These are phyloP conservation scores for Parauchenoglanis punctatus DNA, from an alignment of 2,797 vertebrate genomes.

Conservation along the genomic window DNA sequence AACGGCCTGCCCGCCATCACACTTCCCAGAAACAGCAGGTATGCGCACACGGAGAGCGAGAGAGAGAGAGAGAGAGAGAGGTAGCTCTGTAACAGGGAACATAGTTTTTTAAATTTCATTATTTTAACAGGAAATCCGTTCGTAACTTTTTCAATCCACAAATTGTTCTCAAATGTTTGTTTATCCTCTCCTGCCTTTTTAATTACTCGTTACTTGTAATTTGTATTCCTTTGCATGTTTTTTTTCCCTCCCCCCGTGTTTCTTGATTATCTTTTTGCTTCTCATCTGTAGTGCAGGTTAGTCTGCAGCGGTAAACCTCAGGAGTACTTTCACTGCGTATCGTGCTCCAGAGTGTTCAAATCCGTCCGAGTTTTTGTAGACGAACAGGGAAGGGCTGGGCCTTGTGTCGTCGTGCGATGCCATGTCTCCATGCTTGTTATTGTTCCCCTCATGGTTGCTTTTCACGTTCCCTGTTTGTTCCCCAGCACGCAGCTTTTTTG, in stretches of 20 bases:
- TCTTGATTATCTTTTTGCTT: not conserved
- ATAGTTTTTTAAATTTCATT: not conserved
- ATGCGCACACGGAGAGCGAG: slow-evolving; percentile 52
- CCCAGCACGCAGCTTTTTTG: not conserved
- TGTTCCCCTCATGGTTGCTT: slow-evolving; percentile 6
- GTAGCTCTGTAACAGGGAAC: not conserved
- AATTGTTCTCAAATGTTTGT: not conserved
- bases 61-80: not conserved
- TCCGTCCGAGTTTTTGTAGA: not conserved
- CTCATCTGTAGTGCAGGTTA: not conserved
- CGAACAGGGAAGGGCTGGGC: not conserved
- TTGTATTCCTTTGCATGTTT: not conserved
- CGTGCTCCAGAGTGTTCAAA: not conserved
- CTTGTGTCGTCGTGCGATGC: not conserved
- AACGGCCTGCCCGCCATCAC: slow-evolving; percentile 90
- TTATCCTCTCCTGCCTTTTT: not conserved
- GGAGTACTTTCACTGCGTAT: not conserved
- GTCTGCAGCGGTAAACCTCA: slow-evolving; percentile 6
- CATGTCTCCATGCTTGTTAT: not conserved
- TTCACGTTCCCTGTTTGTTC: slow-evolving; percentile 13
- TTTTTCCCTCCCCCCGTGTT: too few relatives aligned
- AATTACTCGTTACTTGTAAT: not conserved
- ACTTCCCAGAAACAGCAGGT: slow-evolving; percentile 92
- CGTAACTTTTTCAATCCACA: not conserved
- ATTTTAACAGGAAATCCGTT: not conserved